Evolutionary conservation across 2,113 vertebrate genomes (phyloP).

Genomic region (Pterophyllum scalare): DNA sequence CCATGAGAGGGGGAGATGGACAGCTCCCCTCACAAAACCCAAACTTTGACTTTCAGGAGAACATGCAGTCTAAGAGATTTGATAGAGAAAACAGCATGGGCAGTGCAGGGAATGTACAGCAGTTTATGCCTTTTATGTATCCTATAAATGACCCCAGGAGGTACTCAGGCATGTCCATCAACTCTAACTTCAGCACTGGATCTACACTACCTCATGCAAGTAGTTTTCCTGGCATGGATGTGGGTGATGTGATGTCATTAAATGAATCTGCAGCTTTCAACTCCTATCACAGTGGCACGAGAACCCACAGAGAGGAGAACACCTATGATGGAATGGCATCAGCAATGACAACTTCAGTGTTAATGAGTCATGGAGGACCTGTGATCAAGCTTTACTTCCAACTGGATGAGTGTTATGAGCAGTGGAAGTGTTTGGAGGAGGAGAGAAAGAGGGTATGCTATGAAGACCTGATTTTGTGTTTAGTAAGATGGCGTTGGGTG

Average conservation of each 20-base stretch:
- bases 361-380: constrained; percentile 72
- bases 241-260: constrained; percentile 60
- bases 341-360: constrained; percentile 32
- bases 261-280: constrained; percentile 69
- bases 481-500: background rate
- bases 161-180: constrained; percentile 12
- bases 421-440: constrained; percentile 84
- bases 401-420: constrained; percentile 85
- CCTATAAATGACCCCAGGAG: constrained; percentile 52
- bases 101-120: constrained; percentile 27
- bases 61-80: constrained; percentile 44
- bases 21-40: constrained; percentile 46
- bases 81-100: constrained; percentile 34
- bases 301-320: constrained; percentile 61
- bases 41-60: constrained; percentile 48
- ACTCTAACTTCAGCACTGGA: constrained; percentile 65
- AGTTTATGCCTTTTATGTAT: constrained; percentile 50
- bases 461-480: background rate
- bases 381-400: constrained; percentile 75
- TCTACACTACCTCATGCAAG: constrained; percentile 31
- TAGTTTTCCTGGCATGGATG: constrained; percentile 47
- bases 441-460: constrained; percentile 86
- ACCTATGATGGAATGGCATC: constrained; percentile 59
- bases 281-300: constrained; percentile 64
- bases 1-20: constrained; percentile 43